Evolutionary conservation across 2,113 vertebrate species (phyloP).

Genomic region (Hemiprocne comata): DNA sequence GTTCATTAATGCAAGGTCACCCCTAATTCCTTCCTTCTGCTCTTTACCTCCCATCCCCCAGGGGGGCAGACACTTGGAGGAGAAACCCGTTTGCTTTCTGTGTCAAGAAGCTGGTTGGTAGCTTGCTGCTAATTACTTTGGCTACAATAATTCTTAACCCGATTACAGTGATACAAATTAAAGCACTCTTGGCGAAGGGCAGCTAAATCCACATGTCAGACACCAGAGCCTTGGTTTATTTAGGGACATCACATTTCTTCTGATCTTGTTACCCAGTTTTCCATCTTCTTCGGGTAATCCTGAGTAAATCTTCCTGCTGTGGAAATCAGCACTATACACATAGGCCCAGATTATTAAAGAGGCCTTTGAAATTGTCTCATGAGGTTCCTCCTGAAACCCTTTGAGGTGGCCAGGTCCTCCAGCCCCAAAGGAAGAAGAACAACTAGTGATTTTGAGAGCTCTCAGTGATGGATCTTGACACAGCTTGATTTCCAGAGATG

Average conservation of each 20-base stretch:
- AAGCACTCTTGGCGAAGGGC: slow-evolving; percentile 54
- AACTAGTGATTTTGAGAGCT: not conserved
- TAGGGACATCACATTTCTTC: slow-evolving; percentile 65
- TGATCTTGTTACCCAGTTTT: slow-evolving; percentile 65
- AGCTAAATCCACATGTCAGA: slow-evolving; percentile 67
- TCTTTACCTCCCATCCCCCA: slow-evolving; percentile 64
- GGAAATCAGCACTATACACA: slow-evolving; percentile 33
- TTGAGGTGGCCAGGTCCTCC: not conserved
- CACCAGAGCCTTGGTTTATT: slow-evolving; percentile 64
- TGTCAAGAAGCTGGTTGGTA: slow-evolving; percentile 70
- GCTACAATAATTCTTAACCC: slow-evolving; percentile 73
- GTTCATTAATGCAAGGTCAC: slow-evolving; percentile 74
- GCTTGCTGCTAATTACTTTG: slow-evolving; percentile 74
- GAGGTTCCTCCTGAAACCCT: not conserved
- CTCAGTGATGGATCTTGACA: not conserved
- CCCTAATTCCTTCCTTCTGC: slow-evolving; percentile 61
- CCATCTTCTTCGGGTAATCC: slow-evolving; percentile 66
- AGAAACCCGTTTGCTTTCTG: slow-evolving; percentile 59
- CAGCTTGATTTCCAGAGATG: not conserved
- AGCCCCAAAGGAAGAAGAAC: not conserved
- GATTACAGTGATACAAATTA: slow-evolving; percentile 73
- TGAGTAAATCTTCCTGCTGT: slow-evolving; percentile 49
- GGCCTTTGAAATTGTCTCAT: slow-evolving; percentile 40
- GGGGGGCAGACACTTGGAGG: slow-evolving; percentile 57
- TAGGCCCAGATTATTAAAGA: slow-evolving; percentile 17